These are phyloP conservation scores for Microplitis demolitor DNA, from an alignment of 1,140 invertebrate species.

Conservation along the genomic window DNA sequence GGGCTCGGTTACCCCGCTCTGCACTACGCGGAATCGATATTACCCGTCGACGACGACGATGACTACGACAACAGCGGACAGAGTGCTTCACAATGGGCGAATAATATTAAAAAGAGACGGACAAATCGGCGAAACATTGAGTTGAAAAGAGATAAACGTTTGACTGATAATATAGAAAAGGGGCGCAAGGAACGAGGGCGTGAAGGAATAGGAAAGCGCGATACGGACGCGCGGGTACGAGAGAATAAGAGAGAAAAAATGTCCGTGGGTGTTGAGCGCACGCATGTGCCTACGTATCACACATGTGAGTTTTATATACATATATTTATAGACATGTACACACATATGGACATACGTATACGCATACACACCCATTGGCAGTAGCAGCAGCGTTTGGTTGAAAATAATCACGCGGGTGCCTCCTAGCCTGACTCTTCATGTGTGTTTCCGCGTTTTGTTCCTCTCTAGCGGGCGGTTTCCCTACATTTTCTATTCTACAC, in stretches of 20 bases:
- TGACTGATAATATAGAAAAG: neutral
- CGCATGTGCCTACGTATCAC: neutral
- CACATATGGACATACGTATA: too few species aligned
- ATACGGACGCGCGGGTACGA: neutral
- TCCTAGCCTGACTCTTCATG: slow-evolving; percentile 29
- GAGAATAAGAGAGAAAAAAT: neutral
- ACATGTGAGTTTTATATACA: neutral
- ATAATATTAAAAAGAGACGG: neutral
- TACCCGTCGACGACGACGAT: slow-evolving; percentile 17
- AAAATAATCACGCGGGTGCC: slow-evolving; percentile 31
- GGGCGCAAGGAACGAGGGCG: slow-evolving; percentile 10
- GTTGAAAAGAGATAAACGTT: neutral
- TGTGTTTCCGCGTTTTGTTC: slow-evolving; percentile 14
- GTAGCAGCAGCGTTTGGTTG: slow-evolving; percentile 20
- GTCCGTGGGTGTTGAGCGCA: slow-evolving; percentile 2
- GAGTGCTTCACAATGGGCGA: neutral
- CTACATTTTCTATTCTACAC: neutral
- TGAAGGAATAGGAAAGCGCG: slow-evolving; percentile 2
- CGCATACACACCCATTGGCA: neutral
- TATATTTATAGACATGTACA: slow-evolving; percentile 3
- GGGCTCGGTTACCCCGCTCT: slow-evolving; percentile 44
- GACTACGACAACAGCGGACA: slow-evolving; percentile 24
- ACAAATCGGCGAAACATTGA: neutral
- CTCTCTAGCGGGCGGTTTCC: neutral
- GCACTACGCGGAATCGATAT: slow-evolving; percentile 49